A percentile compares a stretch with the other conserved stretches of the same genome.
These are phyloP conservation scores for Diprion similis DNA, from an alignment of 1,140 invertebrate species.

Conservation along the genomic window DNA sequence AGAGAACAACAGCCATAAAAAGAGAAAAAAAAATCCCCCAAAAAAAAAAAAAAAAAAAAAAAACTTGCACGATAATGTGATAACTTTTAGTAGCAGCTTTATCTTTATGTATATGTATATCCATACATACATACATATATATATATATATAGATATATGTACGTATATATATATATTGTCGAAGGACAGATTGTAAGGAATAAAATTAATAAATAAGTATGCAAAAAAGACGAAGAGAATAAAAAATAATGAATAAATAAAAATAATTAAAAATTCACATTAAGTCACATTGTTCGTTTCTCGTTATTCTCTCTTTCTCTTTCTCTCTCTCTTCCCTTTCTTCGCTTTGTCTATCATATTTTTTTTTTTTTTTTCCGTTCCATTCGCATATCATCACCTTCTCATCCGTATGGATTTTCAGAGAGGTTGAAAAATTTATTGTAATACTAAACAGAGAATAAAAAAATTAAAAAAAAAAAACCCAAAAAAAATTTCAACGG, in stretches of 20 bases:
- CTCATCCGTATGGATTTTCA: too few relatives aligned
- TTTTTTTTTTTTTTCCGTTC: slow-evolving; percentile 27
- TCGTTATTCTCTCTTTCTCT: slow-evolving; percentile 16
- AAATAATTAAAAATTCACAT: too few relatives aligned
- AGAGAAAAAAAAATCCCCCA: not conserved
- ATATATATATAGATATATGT: not conserved
- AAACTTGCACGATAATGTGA: not conserved
- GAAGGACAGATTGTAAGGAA: too few relatives aligned
- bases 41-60: not conserved
- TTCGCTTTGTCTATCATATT: slow-evolving; percentile 26
- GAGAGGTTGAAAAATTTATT: slow-evolving; percentile 15
- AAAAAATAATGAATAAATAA: too few relatives aligned
- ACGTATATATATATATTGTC: not conserved
- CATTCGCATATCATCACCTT: slow-evolving; percentile 24
- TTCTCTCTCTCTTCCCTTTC: slow-evolving; percentile 24
- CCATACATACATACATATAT: too few relatives aligned
- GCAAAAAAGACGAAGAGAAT: too few relatives aligned
- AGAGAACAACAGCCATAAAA: too few relatives aligned
- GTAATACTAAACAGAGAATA: too few relatives aligned
- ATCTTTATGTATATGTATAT: too few relatives aligned
- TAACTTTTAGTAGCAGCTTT: not conserved
- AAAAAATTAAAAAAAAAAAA: too few relatives aligned
- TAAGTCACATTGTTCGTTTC: slow-evolving; percentile 2
- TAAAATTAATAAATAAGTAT: too few relatives aligned
- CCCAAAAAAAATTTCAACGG: too few relatives aligned